Conservation (phyloP, 2,888 invertebrate species). For the Anoncus sp. region DNA sequence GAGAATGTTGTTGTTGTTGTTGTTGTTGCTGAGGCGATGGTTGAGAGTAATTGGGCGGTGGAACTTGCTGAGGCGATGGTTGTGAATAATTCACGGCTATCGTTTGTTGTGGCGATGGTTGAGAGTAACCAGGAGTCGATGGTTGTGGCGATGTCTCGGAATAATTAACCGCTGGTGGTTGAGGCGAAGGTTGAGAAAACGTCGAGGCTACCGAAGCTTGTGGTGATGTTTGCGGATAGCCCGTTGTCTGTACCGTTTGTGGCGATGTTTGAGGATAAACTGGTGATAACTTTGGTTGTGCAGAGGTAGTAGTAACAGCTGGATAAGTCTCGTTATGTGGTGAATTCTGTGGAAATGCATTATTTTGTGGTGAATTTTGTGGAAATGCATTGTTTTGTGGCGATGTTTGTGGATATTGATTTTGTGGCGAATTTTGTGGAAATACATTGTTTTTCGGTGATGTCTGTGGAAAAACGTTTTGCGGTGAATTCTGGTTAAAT, state of each 20-base stretch:
- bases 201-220: conserved; percentile 80
- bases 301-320: conserved; percentile 43
- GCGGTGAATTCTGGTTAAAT: conserved; percentile 37
- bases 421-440: conserved; percentile 66
- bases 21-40: conserved; percentile 71
- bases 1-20: too few relatives aligned
- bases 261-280: conserved; percentile 69
- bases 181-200: conserved; percentile 82
- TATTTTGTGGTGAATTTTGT: conserved; percentile 64
- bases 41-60: conserved; percentile 71
- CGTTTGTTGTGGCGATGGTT: conserved; percentile 81
- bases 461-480: conserved; percentile 54
- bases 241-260: conserved; percentile 64
- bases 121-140: conserved; percentile 83
- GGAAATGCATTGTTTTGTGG: conserved; percentile 65
- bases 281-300: conserved; percentile 65
- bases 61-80: conserved; percentile 70
- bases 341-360: conserved; percentile 62
- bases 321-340: conserved; percentile 79
- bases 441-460: conserved; percentile 65
- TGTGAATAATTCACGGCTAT: conserved; percentile 74
- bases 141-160: conserved; percentile 79
- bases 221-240: conserved; percentile 74
- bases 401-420: conserved; percentile 56
- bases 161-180: conserved; percentile 76